Evolutionary conservation across 2,888 invertebrate genomes (phyloP).

Genomic region (Cheilosia variabilis): DNA sequence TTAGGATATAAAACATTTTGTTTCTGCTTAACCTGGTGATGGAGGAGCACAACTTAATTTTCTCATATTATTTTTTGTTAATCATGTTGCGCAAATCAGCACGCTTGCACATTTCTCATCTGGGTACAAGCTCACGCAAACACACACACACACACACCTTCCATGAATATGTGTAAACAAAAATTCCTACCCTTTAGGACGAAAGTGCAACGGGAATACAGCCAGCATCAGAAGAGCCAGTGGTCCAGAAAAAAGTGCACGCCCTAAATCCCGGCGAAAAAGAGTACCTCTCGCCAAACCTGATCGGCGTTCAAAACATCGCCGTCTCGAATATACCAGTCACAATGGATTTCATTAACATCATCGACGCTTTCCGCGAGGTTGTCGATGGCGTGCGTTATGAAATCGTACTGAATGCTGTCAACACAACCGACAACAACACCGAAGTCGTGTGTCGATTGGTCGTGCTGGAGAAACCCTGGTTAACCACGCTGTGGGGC

Average conservation of each 20-base stretch:
- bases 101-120: slow-evolving; percentile 18
- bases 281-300: slow-evolving; percentile 82
- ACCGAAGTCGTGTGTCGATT: slow-evolving; percentile 85
- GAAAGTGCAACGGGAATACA: slow-evolving; percentile 58
- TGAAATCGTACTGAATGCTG: slow-evolving; percentile 81
- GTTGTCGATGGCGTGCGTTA: slow-evolving; percentile 82
- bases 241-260: slow-evolving; percentile 76
- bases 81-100: slow-evolving; percentile 23
- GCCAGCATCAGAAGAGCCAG: slow-evolving; percentile 78
- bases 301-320: slow-evolving; percentile 82
- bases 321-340: slow-evolving; percentile 82
- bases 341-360: slow-evolving; percentile 81
- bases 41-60: slow-evolving; percentile 15
- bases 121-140: neutral
- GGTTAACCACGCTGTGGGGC: slow-evolving; percentile 86
- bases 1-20: neutral
- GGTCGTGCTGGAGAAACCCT: slow-evolving; percentile 87
- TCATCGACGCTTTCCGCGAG: slow-evolving; percentile 82
- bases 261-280: slow-evolving; percentile 82
- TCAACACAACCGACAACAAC: slow-evolving; percentile 80
- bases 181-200: slow-evolving; percentile 60
- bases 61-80: neutral
- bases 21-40: slow-evolving; percentile 22
- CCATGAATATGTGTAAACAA: slow-evolving; percentile 47
- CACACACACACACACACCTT: neutral